Conservation (phyloP, 2,113 vertebrate genomes). For the Pyxicephalus adspersus region DNA sequence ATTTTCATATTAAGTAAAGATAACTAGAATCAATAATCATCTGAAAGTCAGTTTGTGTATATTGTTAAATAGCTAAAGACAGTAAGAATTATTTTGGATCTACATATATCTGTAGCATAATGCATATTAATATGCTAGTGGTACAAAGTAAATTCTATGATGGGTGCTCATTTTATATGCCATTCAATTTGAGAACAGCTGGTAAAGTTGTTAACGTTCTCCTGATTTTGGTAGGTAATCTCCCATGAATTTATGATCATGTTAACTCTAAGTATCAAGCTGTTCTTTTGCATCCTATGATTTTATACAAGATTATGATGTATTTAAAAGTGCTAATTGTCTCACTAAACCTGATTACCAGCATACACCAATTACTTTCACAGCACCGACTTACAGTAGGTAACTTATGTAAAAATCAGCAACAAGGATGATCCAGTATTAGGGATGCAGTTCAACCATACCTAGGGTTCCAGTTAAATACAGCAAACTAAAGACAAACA, state of each 20-base stretch:
- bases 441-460: too few species aligned
- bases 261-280: not conserved
- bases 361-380: too few species aligned
- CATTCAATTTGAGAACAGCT: slow-evolving; percentile 30
- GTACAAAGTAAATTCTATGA: slow-evolving; percentile 17
- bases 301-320: not conserved
- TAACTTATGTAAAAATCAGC: too few species aligned
- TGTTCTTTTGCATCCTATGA: not conserved
- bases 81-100: slow-evolving; percentile 8
- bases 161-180: slow-evolving; percentile 27
- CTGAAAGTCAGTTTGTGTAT: not conserved
- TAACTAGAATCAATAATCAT: not conserved
- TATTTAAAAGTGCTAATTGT: too few species aligned
- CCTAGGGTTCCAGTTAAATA: too few species aligned
- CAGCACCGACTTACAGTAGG: too few species aligned
- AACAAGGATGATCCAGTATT: too few species aligned
- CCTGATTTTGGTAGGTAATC: slow-evolving; percentile 22
- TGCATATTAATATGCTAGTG: slow-evolving; percentile 11
- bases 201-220: slow-evolving; percentile 41
- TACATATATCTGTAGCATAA: slow-evolving; percentile 27
- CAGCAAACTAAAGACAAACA: too few species aligned
- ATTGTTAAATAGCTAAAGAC: slow-evolving; percentile 23
- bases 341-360: too few species aligned
- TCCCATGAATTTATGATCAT: slow-evolving; percentile 5
- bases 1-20: not conserved